Base-by-base conservation (phyloP, 2,888 invertebrate genomes). In the Agrotis exclamationis region DNA sequence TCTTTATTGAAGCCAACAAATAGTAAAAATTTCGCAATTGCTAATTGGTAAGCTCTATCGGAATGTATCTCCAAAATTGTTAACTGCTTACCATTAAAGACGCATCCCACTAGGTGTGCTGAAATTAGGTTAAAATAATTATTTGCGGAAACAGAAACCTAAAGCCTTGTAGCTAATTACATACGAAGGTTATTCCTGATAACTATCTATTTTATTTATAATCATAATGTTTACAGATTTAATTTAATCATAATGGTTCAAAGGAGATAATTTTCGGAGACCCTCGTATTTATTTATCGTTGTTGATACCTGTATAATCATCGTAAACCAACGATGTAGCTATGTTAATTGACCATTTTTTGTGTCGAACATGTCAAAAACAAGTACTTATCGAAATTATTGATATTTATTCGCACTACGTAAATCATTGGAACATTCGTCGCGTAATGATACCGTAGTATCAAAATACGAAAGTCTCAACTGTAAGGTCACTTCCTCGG, bases 401-500 rank as follows among this genome's bases (percentile, higher is more conserved):
- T 51, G 73, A 80, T 77, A 80, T 85, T 84, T 70, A 76, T 83
- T 76, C 59, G 56, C 59, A 60, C 67, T 63, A 57, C 63, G 63
- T 76, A 70, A 79, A 79, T 78, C 62, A 74, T 82, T 77, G 51
- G 54, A 45, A 70, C 63, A 53, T 59, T 76, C 66, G 59, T 59
- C 63, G 53, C 64, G 56, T 80, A 75, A 72, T 80, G 73, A 85
- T 80, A 79, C 58, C 72, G 72, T 75, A 74, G 77, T 87, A 85
- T 83, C 82, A 83, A 83, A 80, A 85, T 86, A 87, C 87, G 90
- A 90, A 90, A 90, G 91, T 89, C 84, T 83, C 87, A 82, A 74
- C 85, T 79, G 76, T 87, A 89, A 92, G 92, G 91, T 84, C 89
- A 85, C 79, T 86, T 79, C 86, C 84, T 87, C 86, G 79, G 82